Percentiles rank a stretch among this genome's conserved stretches.
phyloP scores from a whole-genome alignment of 2,113 vertebrate species.

The Ranitomeya variabilis region DNA sequence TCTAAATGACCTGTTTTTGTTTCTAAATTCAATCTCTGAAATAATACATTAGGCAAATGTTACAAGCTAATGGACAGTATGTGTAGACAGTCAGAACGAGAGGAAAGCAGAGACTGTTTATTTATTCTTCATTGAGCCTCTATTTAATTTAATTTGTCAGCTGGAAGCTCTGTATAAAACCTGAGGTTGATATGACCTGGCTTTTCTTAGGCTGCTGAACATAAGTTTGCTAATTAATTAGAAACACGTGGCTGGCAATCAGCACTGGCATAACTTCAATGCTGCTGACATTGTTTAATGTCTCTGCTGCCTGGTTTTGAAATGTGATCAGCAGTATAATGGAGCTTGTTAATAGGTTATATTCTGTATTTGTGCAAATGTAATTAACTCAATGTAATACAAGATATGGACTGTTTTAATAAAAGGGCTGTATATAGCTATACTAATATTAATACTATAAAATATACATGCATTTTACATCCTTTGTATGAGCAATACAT shows the following conservation, averaged over 20 bases:
- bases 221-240: slow-evolving; percentile 9
- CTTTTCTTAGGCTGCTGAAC: not conserved
- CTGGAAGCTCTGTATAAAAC: not conserved
- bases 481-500: not conserved
- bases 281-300: slow-evolving; percentile 29
- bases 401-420: not conserved
- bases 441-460: not conserved
- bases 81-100: not conserved
- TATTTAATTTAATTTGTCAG: slow-evolving; percentile 9
- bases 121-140: slow-evolving; percentile 1
- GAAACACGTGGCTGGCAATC: slow-evolving; percentile 9
- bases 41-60: not conserved
- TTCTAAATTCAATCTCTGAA: not conserved
- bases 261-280: not conserved
- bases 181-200: slow-evolving; percentile 3
- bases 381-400: not conserved
- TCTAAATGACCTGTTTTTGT: not conserved
- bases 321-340: slow-evolving; percentile 23
- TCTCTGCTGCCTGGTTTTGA: slow-evolving; percentile 2
- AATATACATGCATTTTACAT: not conserved
- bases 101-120: not conserved
- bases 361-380: slow-evolving; percentile 11
- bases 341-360: not conserved
- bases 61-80: not conserved
- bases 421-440: not conserved